Evolutionary conservation across 2,888 invertebrate species (phyloP), one percentile per base, ranked within the genome.

Genomic region (Stenodera caucasica): DNA sequence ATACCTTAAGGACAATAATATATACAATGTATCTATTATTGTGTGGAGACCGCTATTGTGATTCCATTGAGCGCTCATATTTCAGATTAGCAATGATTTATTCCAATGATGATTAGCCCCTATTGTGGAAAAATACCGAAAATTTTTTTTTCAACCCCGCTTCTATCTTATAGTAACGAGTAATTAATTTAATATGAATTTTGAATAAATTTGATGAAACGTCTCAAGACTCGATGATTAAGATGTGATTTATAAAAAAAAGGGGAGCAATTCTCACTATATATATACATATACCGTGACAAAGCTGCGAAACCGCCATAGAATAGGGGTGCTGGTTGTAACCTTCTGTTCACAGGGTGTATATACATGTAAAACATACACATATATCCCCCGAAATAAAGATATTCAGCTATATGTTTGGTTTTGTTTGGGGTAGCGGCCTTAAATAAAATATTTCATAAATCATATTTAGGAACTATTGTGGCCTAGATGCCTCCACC

Each of bases 401-500:
- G 64, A 60, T 54, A 59, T 61, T 51, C 64, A 53, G n/a, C 37
- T 35, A 51, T 72, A 70, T 71, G 70, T 77, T 76, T 75, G 73
- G 69, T 72, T 75, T 77, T 75, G 76, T 75, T 71, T 78, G 74
- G 76, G 77, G 78, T 76, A 76, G 70, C 66, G 68, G 77, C 77
- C 77, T 76, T 72, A 77, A 75, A 78, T 77, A 77, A 79, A 79
- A 76, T 77, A 76, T 77, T 77, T 75, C 78, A 80, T 80, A 80
- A 80, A 80, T 80, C 79, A 80, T 79, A 80, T 80, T 79, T 79
- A 79, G 78, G 75, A 69, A 70, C 77, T 66, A 78, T 80, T 79
- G 78, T 79, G 70, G 70, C 67, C 68, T 73, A 67, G 65, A 65
- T 66, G 67, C 60, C 64, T 66, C 66, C 67, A 70, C 69, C 70